Base-by-base conservation (phyloP, 2,113 vertebrate species). In the Okapia johnstoni region DNA sequence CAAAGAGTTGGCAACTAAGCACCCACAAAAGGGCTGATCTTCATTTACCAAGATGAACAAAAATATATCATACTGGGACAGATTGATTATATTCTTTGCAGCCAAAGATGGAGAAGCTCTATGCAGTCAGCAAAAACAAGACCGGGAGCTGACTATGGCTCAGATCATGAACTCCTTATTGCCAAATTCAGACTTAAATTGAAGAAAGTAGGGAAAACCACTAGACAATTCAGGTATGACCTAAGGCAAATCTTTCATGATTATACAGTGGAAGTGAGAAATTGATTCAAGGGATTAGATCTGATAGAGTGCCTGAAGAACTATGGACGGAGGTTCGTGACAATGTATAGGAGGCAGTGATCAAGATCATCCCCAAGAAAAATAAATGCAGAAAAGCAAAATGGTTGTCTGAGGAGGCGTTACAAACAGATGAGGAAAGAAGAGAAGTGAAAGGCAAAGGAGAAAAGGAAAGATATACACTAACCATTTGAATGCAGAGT, bases 301-400 rank as follows among this genome's bases (percentile, higher is more conserved):
- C n/a, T 36, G n/a, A 70, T 36, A 66, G 9, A 70, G 9, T 36
- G 17, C 9, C 63, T 70, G 63, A 70, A 36, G 17, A 36, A 70
- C 19, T 70, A 36, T 21, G 63, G 17, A 70, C 9, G 0, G n/a
- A 70, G 19, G 9, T 36, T 70, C 9, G 1, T 36, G 17, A 70
- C 17, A 36, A 21, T 70, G 63, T 70, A 2, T 36, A 70, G n/a
- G 63, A 70, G 10, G 63, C n/a, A 36, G 17, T 70, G 19, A 36
- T 11, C n/a, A 23, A 70, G n/a, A 70, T 36, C 17, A 70, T 36
- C 63, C 63, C n/a, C 63, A 36, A 70, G 9, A 36, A 70, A 70
- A 70, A 70, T n/a, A 36, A 70, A 36, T 11, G 19, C 63, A 70
- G n/a, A 70, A 70, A 70, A n/a, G 63, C n/a, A 70, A 70, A 6